These are phyloP conservation scores for Geophilus truncorum DNA, from an alignment of 2,888 invertebrate species.

Conservation along the genomic window DNA sequence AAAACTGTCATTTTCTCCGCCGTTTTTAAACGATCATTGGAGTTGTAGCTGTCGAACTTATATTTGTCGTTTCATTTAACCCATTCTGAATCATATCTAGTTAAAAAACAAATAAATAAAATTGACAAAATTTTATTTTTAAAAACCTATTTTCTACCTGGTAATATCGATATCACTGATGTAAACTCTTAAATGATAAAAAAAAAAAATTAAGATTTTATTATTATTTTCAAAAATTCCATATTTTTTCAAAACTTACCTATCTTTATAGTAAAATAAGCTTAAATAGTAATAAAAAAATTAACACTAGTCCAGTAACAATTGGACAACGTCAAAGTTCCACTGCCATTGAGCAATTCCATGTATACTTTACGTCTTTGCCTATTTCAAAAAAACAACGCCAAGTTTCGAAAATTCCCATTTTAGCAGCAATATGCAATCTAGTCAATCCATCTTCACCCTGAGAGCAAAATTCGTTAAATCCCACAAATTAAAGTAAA, in stretches of 20 bases:
- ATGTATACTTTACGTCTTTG: too few species aligned
- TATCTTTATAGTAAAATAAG: constrained; percentile 75
- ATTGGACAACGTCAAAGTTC: too few species aligned
- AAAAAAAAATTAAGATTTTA: neutral
- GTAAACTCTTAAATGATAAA: constrained; percentile 51
- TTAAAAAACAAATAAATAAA: constrained; percentile 60
- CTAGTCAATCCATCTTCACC: constrained; percentile 84
- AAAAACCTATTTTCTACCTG: constrained; percentile 93
- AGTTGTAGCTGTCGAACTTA: neutral
- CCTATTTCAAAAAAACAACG: constrained; percentile 38
- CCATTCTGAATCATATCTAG: constrained; percentile 74
- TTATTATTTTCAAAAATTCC: neutral
- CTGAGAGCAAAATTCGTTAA: too few species aligned
- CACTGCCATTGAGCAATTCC: too few species aligned
- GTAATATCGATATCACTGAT: too few species aligned
- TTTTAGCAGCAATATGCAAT: constrained; percentile 70
- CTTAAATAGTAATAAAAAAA: constrained; percentile 86
- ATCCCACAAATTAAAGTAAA: too few species aligned
- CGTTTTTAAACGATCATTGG: neutral
- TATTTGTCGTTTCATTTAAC: constrained; percentile 65
- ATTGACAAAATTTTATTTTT: constrained; percentile 76
- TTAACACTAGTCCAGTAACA: too few species aligned
- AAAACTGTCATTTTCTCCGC: neutral
- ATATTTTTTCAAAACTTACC: constrained; percentile 42
- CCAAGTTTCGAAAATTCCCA: constrained; percentile 63